Base-by-base conservation (phyloP, 2,888 invertebrate species). In the Amblyjoppa proteus region DNA sequence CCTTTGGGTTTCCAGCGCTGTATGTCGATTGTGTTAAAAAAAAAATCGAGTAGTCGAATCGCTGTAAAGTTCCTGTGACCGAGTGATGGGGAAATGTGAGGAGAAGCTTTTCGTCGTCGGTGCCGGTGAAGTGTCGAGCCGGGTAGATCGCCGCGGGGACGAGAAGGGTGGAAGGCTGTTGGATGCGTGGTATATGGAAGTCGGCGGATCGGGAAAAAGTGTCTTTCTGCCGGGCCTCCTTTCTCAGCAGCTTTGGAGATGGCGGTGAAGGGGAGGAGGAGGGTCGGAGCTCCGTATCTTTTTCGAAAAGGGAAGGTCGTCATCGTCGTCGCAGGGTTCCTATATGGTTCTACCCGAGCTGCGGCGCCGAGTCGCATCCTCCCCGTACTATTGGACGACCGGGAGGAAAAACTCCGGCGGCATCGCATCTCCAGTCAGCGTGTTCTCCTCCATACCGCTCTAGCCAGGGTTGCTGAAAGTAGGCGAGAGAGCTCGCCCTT, bases 161-260 rank as follows among this genome's bases (percentile, higher is more conserved):
- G 69, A 75, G 79, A 70, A 80, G 61, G 69, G 71, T 66, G 70
- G 75, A 66, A 77, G 73, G 70, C 79, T 9, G 41, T 82, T 77
- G 83, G 81, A 85, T 85, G 81, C 85, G 83, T 84, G 85, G 85
- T 88, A 88, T 81, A 83, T 71, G 80, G 81, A 77, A 87, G 81
- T 87, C 85, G 85, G 87, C 69, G 86, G 83, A 85, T 88, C 78
- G 87, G 78, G 79, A 86, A 84, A 80, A 87, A 86, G 83, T 83
- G 86, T 86, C 81, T 83, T 64, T 74, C 68, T 28, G 56, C 53
- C 64, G 56, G 61, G 68, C 41, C 64, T 73, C 76, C 74, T 61
- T 75, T 64, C 78, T 78, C 68, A 38, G 74, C 74, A 77, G 85
- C 76, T 56, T n/a, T 74, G 74, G 64, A 13, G 16, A 49, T 49